Evolutionary conservation across 1,140 invertebrate genomes (phyloP), one percentile per base, ranked within the genome.

Genomic region (Drosophila fuyamai): DNA sequence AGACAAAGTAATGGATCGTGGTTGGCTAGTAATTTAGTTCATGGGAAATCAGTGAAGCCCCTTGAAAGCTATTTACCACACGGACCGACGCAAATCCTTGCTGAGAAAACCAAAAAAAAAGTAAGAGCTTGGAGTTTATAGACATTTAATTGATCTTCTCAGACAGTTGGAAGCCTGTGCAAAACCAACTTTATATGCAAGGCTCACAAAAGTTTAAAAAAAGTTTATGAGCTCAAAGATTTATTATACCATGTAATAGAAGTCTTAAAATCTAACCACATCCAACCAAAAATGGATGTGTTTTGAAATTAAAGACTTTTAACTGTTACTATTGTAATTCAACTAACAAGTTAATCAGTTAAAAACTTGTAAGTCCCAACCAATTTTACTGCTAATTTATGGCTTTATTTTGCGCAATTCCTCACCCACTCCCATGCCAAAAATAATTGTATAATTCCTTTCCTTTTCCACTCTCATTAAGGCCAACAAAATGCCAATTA

Each of bases 401-500:
- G 12, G 23, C 29, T 36, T 14, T 14, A n/a, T 41, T 58, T 32
- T 62, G 10, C 14, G 36, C 36, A 35, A 36, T 73, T n/a, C 47
- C 27, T 16, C 35, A 59, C 59, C 46, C 44, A 57, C 71, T 59
- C 29, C 27, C 47, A 79, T 18, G 27, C 27, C 35, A 16, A 38
- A 63, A 48, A 44, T 56, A 71, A 63, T 51, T 50, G 18, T 57
- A 47, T 43, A 61, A 57, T 43, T 54, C n/a, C 40, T 10, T 4
- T 16, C 65, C 72, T 63, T 76, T 83, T 70, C 18, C 44, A 43
- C 9, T 29, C 51, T 71, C 66, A 65, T 76, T 65, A 51, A 51
- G 55, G 56, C 47, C 43, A 48, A 18, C 38, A 54, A n/a, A 47
- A 55, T 75, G 35, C 50, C 51, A 77, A 61, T 73, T 65, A 70